A percentile compares a stretch with the other conserved stretches of the same genome.
phyloP scores from a whole-genome alignment of 2,797 vertebrate species.

The Delichon dasypus region DNA sequence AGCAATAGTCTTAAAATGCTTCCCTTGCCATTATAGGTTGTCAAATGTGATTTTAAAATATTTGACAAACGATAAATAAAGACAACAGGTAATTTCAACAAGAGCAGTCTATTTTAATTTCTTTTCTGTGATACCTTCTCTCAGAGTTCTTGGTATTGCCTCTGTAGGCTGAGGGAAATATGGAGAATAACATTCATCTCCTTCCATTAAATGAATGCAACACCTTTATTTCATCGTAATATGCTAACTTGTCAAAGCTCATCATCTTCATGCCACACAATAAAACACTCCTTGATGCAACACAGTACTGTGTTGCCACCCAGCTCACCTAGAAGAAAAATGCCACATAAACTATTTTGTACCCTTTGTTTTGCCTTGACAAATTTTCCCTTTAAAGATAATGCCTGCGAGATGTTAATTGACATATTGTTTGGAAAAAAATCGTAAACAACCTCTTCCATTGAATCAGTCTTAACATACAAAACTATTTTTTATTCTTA shows the following conservation, averaged over 20 bases:
- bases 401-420: neutral
- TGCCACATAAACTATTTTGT: neutral
- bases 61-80: neutral
- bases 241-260: slow-evolving; percentile 2
- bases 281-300: neutral
- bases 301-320: neutral
- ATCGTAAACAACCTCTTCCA: neutral
- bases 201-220: neutral
- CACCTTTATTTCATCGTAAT: neutral
- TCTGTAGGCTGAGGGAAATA: neutral
- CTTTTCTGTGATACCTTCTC: neutral
- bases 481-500: neutral
- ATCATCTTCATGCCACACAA: neutral
- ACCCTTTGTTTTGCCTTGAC: neutral
- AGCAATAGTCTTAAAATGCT: neutral
- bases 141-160: neutral
- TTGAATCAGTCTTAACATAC: neutral
- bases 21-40: neutral
- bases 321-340: neutral
- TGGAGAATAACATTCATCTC: neutral
- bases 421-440: neutral
- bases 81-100: neutral
- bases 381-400: neutral
- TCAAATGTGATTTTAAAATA: neutral
- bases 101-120: neutral